Conservation (phyloP, 2,888 invertebrate genomes). For the Parnassius mnemosyne region DNA sequence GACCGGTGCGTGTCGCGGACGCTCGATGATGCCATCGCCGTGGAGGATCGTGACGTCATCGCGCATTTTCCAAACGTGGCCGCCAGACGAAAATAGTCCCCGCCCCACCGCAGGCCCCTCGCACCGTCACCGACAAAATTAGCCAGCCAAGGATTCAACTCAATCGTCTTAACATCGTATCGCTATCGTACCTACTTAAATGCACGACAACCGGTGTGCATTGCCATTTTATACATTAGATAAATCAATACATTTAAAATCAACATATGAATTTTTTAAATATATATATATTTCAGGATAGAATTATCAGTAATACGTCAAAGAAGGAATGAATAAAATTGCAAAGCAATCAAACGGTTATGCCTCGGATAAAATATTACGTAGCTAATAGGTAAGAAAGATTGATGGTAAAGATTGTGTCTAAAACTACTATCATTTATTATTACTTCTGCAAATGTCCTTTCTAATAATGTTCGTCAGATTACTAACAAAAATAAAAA, state of each 20-base stretch:
- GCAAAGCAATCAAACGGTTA: too few species aligned
- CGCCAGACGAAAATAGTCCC: constrained; percentile 80
- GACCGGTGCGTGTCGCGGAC: constrained; percentile 70
- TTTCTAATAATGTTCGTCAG: too few species aligned
- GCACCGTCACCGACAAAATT: constrained; percentile 75
- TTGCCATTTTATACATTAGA: constrained; percentile 8
- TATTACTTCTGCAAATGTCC: too few species aligned
- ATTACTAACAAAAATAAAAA: too few species aligned
- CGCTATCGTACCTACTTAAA: constrained; percentile 8
- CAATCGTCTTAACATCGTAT: constrained; percentile 33
- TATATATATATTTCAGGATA: too few species aligned
- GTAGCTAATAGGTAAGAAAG: too few species aligned
- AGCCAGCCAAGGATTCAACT: constrained; percentile 54
- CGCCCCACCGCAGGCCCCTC: constrained; percentile 67
- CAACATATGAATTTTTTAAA: too few species aligned
- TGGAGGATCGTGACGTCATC: constrained; percentile 77
- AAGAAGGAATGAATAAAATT: background rate
- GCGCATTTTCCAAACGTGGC: constrained; percentile 79
- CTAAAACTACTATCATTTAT: too few species aligned
- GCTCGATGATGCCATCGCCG: constrained; percentile 78
- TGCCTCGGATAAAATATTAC: too few species aligned
- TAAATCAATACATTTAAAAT: background rate
- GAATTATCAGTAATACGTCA: background rate
- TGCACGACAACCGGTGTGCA: constrained; percentile 13
- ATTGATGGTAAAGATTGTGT: too few species aligned